These are phyloP conservation scores for Prostheceraeus crozeri DNA, from an alignment of 2,888 invertebrate species.

Conservation along the genomic window DNA sequence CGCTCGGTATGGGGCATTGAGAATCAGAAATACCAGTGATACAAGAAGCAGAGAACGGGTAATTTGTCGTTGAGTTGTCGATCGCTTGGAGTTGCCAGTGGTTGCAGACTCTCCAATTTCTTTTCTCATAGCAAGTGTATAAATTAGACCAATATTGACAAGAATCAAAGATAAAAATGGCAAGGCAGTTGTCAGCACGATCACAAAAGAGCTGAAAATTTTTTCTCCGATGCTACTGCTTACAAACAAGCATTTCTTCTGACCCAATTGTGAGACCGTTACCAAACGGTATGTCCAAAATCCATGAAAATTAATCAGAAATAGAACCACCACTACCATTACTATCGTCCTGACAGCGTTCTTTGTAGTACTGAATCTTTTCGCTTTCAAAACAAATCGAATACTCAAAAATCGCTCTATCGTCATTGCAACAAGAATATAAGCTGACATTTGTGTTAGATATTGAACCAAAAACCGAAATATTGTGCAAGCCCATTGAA, in stretches of 20 bases:
- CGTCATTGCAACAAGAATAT: conserved; percentile 7
- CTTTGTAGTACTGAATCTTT: neutral
- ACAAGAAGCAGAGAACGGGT: conserved; percentile 5
- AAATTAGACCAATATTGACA: conserved; percentile 5
- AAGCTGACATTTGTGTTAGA: conserved; percentile 4
- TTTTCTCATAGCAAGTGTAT: neutral
- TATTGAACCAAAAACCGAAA: conserved; percentile 10
- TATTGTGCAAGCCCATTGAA: conserved; percentile 15
- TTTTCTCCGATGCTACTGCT: neutral
- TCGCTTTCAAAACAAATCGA: neutral
- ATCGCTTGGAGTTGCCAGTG: neutral
- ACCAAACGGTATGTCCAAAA: conserved; percentile 19
- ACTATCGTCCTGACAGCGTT: neutral
- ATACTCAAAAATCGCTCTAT: conserved; percentile 19
- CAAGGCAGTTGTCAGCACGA: neutral
- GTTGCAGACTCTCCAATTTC: conserved; percentile 1
- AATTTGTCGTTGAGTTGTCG: neutral
- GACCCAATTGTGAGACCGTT: neutral
- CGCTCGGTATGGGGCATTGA: conserved; percentile 11
- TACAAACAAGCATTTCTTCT: conserved; percentile 17
- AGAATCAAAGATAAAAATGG: conserved; percentile 1
- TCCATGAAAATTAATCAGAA: conserved; percentile 9
- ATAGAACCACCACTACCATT: neutral
- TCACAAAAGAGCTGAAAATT: neutral
- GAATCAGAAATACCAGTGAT: neutral